Evolutionary conservation across 92 coral and sea anemone species (phyloP), one percentile per base, ranked within the genome.

Genomic region (Porites cylindrica): DNA sequence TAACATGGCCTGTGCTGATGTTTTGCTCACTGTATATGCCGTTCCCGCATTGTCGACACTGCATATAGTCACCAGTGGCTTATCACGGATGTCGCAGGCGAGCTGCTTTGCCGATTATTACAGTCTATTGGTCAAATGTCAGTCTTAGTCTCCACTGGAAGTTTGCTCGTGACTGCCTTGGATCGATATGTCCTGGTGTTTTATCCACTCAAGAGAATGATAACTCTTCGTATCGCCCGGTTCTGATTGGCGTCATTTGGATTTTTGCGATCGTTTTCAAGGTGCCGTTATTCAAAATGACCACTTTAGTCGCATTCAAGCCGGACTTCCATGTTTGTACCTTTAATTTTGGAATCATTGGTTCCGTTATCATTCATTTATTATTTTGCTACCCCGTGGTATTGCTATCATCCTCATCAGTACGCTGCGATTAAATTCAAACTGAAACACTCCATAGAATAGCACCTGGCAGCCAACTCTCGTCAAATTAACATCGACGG

Each of bases 361-460:
- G 47, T 0, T 10, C 26, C 5, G 23, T 85, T 10, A 4, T 79
- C 8, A 20, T 64, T 4, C 93, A 93, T 76, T 71, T 86, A 32
- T 20, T 81, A 10, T 59, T 85, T 58, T 38, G 56, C 51, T 89
- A 82, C 21, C 21, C 89, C 1, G 50, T 78, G 18, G 81, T 92
- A 17, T 85, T 12, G 71, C 78, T 8, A 81, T 89, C 21, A 77
- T 89, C 64, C 12, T 65, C 4, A 82, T 92, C 13, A n/a, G n/a
- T 94, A 94, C 77, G 47, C 84, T 7, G 95, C 95, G 9, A 92
- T 94, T 60, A 89, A 84, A 23, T 3, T 92, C 3, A 94, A 90
- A 78, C 91, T 94, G 17, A 78, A 70, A n/a, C 89, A 81, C 10
- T 86, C 80, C n/a, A 75, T 81, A 43, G 87, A 21, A 21, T 21